A percentile compares a stretch with the other conserved stretches of the same genome.
These are phyloP conservation scores for Lithosia quadra DNA, from an alignment of 2,888 invertebrate species.

Conservation along the genomic window DNA sequence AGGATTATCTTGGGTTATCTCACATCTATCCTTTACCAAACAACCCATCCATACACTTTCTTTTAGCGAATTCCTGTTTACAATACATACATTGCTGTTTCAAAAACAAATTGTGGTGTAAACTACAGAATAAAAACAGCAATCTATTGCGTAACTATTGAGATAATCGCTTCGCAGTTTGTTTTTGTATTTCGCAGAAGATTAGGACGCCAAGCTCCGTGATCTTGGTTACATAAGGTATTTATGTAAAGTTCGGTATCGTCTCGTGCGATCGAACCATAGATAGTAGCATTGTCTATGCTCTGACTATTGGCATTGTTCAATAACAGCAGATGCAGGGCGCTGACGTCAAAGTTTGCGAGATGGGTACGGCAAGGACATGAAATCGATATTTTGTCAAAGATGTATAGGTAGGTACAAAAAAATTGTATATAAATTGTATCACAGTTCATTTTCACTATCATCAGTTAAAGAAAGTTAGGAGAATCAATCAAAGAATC, in stretches of 20 bases:
- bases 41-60: slow-evolving; percentile 30
- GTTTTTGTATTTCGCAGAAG: slow-evolving; percentile 29
- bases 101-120: background rate
- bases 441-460: too few relatives aligned
- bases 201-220: slow-evolving; percentile 63
- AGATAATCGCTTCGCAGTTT: slow-evolving; percentile 11
- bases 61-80: background rate
- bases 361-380: slow-evolving; percentile 8
- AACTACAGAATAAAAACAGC: slow-evolving; percentile 23
- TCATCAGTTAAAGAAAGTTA: too few relatives aligned
- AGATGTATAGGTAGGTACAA: background rate
- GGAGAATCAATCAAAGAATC: too few relatives aligned
- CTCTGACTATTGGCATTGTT: slow-evolving; percentile 42
- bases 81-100: slow-evolving; percentile 47
- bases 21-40: slow-evolving; percentile 66
- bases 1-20: slow-evolving; percentile 83
- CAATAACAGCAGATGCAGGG: slow-evolving; percentile 44
- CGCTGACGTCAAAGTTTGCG: slow-evolving; percentile 16
- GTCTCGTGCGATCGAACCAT: slow-evolving; percentile 58
- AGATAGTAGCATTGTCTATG: slow-evolving; percentile 52
- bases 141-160: slow-evolving; percentile 35
- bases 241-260: slow-evolving; percentile 75
- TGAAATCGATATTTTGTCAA: slow-evolving; percentile 22
- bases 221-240: slow-evolving; percentile 76
- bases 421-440: too few relatives aligned